phyloP scores from a whole-genome alignment of 2,797 vertebrate species.

The Chiloscyllium punctatum region DNA sequence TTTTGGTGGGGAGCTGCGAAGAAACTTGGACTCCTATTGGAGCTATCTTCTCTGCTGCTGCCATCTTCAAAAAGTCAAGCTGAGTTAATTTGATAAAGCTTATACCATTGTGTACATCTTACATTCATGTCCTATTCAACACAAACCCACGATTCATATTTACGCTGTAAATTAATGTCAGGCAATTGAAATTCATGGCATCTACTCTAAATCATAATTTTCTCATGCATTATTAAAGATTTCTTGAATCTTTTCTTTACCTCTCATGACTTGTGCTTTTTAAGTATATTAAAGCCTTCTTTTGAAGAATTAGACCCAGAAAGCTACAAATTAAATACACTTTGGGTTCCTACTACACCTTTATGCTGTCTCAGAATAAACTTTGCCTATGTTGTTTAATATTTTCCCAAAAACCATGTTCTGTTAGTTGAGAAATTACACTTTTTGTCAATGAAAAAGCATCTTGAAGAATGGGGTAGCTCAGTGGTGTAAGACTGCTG shows the following conservation, averaged over 20 bases:
- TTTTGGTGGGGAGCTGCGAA: slow-evolving; percentile 42
- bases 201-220: background rate
- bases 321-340: background rate
- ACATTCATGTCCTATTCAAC: slow-evolving; percentile 37
- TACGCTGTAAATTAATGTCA: background rate
- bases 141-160: slow-evolving; percentile 34
- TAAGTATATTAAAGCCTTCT: background rate
- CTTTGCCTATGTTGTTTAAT: background rate
- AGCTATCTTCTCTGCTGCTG: slow-evolving; percentile 45
- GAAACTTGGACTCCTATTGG: slow-evolving; percentile 45
- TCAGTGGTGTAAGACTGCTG: no score
- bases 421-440: background rate
- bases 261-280: background rate
- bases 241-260: slow-evolving; percentile 23
- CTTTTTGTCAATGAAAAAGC: background rate
- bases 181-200: slow-evolving; percentile 33
- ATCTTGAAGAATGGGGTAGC: background rate
- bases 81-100: slow-evolving; percentile 31
- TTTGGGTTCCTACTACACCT: background rate
- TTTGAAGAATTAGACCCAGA: background rate
- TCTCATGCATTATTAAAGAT: background rate
- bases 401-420: background rate
- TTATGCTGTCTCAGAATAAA: background rate
- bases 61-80: slow-evolving; percentile 43
- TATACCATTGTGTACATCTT: slow-evolving; percentile 40